Conservation (phyloP, 2,113 vertebrate species). For the Melierax canorus region DNA sequence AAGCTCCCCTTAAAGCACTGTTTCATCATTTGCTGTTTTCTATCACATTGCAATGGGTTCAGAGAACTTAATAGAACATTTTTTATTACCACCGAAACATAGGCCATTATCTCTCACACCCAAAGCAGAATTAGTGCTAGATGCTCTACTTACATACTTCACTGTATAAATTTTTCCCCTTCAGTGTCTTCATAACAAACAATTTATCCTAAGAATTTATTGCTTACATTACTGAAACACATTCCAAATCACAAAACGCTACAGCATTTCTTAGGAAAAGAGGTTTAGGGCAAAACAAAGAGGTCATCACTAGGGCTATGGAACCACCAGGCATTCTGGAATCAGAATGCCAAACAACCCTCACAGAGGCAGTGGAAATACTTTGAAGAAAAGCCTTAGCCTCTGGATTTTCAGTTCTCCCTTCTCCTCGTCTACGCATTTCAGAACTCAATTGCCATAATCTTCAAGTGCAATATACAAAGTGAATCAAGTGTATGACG, state of each 20-base stretch:
- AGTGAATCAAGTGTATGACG: neutral
- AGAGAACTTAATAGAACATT: slow-evolving; percentile 52
- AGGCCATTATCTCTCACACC: slow-evolving; percentile 15
- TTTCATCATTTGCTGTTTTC: slow-evolving; percentile 41
- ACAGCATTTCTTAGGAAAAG: neutral
- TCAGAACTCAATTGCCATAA: neutral
- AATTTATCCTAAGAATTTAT: neutral
- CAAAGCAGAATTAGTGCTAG: slow-evolving; percentile 31
- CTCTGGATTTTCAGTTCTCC: neutral
- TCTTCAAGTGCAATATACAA: neutral
- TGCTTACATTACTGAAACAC: neutral
- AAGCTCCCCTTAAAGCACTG: slow-evolving; percentile 58
- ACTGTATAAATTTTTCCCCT: neutral
- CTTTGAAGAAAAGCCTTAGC: neutral
- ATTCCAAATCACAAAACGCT: neutral
- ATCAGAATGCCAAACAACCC: neutral
- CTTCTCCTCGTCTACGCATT: neutral
- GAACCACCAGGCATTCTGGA: neutral
- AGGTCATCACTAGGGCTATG: neutral
- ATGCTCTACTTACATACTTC: neutral
- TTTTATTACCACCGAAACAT: slow-evolving; percentile 18
- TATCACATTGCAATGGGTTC: neutral
- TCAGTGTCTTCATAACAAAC: slow-evolving; percentile 1
- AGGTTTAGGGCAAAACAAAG: neutral
- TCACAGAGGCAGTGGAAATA: neutral